phyloP scores from a whole-genome alignment of 2,888 invertebrate species.

The Eristalinus sepulchralis region DNA sequence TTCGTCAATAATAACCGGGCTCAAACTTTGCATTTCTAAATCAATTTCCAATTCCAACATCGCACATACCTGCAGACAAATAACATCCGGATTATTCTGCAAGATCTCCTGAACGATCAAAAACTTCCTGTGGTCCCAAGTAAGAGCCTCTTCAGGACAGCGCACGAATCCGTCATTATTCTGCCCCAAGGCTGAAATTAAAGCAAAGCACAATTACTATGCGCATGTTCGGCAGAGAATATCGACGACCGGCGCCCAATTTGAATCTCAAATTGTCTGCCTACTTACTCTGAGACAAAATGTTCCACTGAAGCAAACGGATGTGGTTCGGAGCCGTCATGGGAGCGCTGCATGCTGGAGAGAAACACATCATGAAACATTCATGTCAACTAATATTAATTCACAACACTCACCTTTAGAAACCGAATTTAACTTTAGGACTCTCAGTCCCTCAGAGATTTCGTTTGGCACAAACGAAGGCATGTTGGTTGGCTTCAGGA shows the following conservation, averaged over 20 bases:
- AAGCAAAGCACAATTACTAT: conserved; percentile 47
- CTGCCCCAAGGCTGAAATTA: conserved; percentile 84
- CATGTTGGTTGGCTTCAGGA: conserved; percentile 75
- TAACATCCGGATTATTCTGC: conserved; percentile 85
- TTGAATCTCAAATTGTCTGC: conserved; percentile 49
- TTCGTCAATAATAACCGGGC: background rate
- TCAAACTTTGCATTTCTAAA: background rate
- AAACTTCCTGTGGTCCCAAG: conserved; percentile 86
- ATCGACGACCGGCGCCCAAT: conserved; percentile 7
- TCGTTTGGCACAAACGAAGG: conserved; percentile 74
- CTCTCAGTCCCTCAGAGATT: conserved; percentile 78
- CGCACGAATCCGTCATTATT: conserved; percentile 87
- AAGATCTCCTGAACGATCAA: conserved; percentile 87
- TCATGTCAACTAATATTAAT: background rate
- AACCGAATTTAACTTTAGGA: conserved; percentile 81
- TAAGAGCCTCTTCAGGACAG: conserved; percentile 87
- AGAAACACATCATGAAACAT: conserved; percentile 13
- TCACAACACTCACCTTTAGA: conserved; percentile 79
- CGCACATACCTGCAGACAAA: conserved; percentile 85
- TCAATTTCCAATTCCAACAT: conserved; percentile 6
- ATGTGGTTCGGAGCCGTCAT: conserved; percentile 81
- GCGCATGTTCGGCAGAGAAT: background rate
- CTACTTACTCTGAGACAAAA: conserved; percentile 86
- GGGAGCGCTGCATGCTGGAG: conserved; percentile 82
- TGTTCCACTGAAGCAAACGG: conserved; percentile 87